A percentile compares a stretch with the other conserved stretches of the same genome.
Conservation (phyloP, 2,888 invertebrate genomes). For the Oithona nana region DNA sequence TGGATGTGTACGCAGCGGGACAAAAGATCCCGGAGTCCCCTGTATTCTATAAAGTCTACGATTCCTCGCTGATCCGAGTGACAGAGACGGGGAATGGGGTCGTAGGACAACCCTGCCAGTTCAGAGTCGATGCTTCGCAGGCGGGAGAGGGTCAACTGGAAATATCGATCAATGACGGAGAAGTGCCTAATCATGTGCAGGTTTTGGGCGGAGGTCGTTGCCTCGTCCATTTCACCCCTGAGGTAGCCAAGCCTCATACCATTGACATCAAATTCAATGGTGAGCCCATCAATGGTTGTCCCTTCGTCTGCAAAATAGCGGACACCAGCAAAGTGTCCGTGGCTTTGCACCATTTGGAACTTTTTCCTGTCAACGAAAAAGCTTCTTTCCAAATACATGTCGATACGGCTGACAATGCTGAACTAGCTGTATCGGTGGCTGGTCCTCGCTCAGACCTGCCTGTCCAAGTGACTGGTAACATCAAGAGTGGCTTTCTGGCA, state of each 20-base stretch:
- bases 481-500: conserved; percentile 66
- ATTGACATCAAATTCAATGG: conserved; percentile 92
- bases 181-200: conserved; percentile 91
- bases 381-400: conserved; percentile 60
- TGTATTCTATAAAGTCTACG: conserved; percentile 80
- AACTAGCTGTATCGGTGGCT: conserved; percentile 67
- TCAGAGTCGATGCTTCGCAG: conserved; percentile 91
- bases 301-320: conserved; percentile 65
- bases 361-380: conserved; percentile 62
- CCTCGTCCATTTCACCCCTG: conserved; percentile 81
- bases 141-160: conserved; percentile 98
- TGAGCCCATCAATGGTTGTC: conserved; percentile 67
- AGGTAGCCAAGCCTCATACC: conserved; percentile 68
- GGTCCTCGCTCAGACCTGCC: conserved; percentile 38
- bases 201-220: conserved; percentile 88
- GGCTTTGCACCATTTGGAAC: conserved; percentile 51
- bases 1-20: conserved; percentile 74
- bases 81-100: conserved; percentile 82
- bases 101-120: conserved; percentile 88
- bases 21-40: conserved; percentile 76
- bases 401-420: conserved; percentile 40
- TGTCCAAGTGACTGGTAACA: conserved; percentile 69
- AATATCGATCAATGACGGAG: conserved; percentile 96
- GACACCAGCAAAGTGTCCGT: conserved; percentile 54
- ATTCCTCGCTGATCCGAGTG: conserved; percentile 77